Evolutionary conservation across 1,140 invertebrate genomes (phyloP).

Genomic region (Papilio helenus): DNA sequence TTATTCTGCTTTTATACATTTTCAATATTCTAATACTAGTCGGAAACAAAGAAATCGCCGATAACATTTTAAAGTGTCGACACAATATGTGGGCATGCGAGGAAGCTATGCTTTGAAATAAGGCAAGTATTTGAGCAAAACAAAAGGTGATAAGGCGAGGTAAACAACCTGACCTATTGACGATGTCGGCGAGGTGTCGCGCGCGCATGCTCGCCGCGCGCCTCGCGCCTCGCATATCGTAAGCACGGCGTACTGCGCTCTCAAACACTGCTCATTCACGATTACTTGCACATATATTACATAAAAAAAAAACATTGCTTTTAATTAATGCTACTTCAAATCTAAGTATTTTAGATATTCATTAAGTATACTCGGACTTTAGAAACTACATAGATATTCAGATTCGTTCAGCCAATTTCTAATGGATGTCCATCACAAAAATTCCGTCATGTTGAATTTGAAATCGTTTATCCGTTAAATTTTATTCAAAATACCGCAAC

Average conservation of each 20-base stretch:
- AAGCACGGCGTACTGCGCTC: conserved; percentile 45
- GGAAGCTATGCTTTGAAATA: conserved; percentile 64
- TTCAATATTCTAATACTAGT: conserved; percentile 34
- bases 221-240: conserved; percentile 29
- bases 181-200: conserved; percentile 59
- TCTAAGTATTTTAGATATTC: not conserved
- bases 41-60: conserved; percentile 31
- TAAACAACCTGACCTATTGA: conserved; percentile 81
- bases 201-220: conserved; percentile 42
- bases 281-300: not conserved
- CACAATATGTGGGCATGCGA: conserved; percentile 49
- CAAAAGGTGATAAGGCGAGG: conserved; percentile 82
- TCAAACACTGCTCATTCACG: conserved; percentile 4
- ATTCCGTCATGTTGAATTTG: conserved; percentile 58
- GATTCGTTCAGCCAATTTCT: conserved; percentile 59
- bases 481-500: conserved; percentile 80
- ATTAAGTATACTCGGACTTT: not conserved
- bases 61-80: conserved; percentile 25
- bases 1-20: not conserved
- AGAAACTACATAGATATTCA: conserved; percentile 26
- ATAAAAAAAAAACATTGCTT: not conserved
- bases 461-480: conserved; percentile 72
- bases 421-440: conserved; percentile 58
- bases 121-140: conserved; percentile 76
- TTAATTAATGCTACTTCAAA: not conserved